A percentile compares a stretch with the other conserved stretches of the same genome.
These are phyloP conservation scores for Eremophila alpestris DNA, from an alignment of 2,797 vertebrate genomes.

Conservation along the genomic window DNA sequence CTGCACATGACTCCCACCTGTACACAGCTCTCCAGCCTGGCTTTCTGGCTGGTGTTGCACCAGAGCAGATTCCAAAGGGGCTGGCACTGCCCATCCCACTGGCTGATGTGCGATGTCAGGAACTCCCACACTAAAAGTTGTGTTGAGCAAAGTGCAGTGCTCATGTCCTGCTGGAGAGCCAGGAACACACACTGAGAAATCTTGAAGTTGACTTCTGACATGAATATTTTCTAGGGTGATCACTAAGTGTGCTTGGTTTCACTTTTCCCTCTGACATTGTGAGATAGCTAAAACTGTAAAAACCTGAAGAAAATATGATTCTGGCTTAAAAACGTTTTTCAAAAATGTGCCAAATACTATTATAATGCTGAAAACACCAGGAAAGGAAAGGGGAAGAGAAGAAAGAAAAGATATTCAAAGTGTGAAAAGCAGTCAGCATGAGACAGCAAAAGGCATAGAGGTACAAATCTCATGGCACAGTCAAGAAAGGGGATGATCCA, in stretches of 20 bases:
- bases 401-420: not conserved
- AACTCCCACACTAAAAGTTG: rapidly evolving
- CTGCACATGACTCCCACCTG: rapidly evolving
- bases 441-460: not conserved
- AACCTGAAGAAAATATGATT: not conserved
- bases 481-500: not conserved
- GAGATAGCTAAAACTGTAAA: not conserved
- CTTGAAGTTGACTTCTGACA: not conserved
- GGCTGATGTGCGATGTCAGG: not conserved
- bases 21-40: not conserved
- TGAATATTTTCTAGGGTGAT: not conserved
- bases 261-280: not conserved
- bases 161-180: not conserved
- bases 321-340: not conserved
- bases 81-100: not conserved
- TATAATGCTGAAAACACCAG: not conserved
- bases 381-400: not conserved
- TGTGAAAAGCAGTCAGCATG: not conserved
- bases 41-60: not conserved
- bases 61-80: not conserved
- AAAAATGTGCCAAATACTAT: not conserved
- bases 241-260: not conserved
- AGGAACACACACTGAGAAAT: not conserved
- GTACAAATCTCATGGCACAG: not conserved
- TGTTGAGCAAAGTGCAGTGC: not conserved